These are phyloP conservation scores for Chaetodon trifascialis DNA, from an alignment of 2,113 vertebrate genomes.

Conservation along the genomic window DNA sequence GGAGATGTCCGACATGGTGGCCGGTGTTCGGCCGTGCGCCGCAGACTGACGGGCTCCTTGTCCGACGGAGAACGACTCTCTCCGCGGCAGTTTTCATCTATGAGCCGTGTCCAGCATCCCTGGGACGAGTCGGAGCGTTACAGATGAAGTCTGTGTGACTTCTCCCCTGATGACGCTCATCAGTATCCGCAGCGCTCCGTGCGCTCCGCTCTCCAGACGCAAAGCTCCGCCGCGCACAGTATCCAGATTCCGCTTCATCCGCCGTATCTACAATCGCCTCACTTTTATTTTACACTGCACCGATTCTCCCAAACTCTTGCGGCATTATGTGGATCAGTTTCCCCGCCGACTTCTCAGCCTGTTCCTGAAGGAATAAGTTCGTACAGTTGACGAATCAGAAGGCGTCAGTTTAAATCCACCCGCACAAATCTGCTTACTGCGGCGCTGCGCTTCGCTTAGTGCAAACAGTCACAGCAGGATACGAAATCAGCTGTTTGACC, in stretches of 20 bases:
- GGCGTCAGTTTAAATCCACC: slow-evolving; percentile 59
- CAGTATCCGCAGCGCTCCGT: neutral
- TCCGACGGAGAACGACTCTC: slow-evolving; percentile 35
- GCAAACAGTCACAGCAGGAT: slow-evolving; percentile 11
- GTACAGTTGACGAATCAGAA: slow-evolving; percentile 45
- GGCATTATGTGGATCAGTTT: neutral
- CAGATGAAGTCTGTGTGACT: neutral
- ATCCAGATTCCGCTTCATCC: neutral
- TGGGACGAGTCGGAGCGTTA: neutral
- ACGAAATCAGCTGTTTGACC: slow-evolving; percentile 16
- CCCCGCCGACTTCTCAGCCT: neutral
- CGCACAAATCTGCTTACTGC: slow-evolving; percentile 62
- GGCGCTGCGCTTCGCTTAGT: slow-evolving; percentile 1
- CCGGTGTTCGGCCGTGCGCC: neutral
- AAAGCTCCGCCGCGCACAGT: neutral
- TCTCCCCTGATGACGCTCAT: neutral
- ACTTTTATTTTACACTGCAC: no score
- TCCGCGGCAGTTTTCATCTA: slow-evolving; percentile 60
- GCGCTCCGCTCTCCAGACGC: slow-evolving; percentile 41
- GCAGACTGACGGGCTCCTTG: slow-evolving; percentile 37
- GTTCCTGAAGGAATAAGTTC: slow-evolving; percentile 9
- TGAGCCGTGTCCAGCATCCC: slow-evolving; percentile 36
- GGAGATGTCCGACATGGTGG: slow-evolving; percentile 74
- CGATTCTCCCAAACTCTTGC: accelerated
- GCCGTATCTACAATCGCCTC: accelerated